Evolutionary conservation across 2,888 invertebrate species (phyloP), one percentile per base, ranked within the genome.

Genomic region (Lapara coniferarum): DNA sequence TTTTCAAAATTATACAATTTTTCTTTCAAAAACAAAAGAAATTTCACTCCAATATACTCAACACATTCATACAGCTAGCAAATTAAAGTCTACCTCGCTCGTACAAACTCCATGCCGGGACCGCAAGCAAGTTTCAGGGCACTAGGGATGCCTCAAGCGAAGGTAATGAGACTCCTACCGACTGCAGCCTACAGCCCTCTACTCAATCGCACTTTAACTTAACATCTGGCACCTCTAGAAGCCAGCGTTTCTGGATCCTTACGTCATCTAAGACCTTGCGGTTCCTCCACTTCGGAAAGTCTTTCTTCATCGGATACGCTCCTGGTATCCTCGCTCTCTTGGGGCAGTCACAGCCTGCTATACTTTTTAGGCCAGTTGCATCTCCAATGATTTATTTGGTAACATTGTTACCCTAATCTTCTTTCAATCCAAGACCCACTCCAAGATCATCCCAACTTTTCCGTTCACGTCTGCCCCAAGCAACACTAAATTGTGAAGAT

Each of bases 31-130:
- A 63, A 46, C 63, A 63, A 63, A 49, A 63, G 63, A 63, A 49
- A 49, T 63, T 63, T 25, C 13, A 49, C 49, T 49, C 49, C 49
- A 49, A 49, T 25, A 63, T 63, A 25, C 63, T 63, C 63, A 19
- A 49, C 19, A 10, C 63, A 63, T 63, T 49, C 63, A 63, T 6
- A 19, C 63, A 49, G 49, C 63, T 63, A 63, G 63, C 63, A 63
- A 63, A 63, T 63, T 63, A 63, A 63, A 63, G 46, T 63, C 49
- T 63, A 63, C 46, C 63, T 63, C 63, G 63, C 10, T 59, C 57
- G 14, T 57, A 30, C 59, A 46, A 46, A 63, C 19, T 63, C 49
- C 63, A 12, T 63, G 49, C 19, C 49, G 49, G 63, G 63, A 16
- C 63, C 63, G 44, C 37, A 37, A 2, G 59, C 16, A 5, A n/a